Base-by-base conservation (phyloP, 2,797 vertebrate species). In the Acipenser oxyrinchus region DNA sequence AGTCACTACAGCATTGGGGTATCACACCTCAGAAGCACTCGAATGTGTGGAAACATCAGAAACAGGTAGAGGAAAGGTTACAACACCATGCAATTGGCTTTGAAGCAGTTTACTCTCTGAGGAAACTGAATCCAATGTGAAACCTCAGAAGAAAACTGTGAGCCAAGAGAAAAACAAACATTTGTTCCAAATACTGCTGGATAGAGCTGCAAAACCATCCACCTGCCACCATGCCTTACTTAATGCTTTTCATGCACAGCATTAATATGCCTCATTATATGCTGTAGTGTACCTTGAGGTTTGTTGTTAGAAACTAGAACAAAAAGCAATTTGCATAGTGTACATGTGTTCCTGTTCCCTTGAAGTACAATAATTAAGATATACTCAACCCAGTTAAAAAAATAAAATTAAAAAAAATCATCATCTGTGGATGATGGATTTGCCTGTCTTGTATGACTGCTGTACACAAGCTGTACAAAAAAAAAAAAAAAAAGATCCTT, bases 191-290 rank as follows among this genome's bases (percentile, higher is more conserved):
- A 58, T 6, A 48, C 37, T 13, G 58, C 1, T 55, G 15, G 13
- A 65, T 66, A 53, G 69, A 66, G 49, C 55, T 62, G 13, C 64
- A 66, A 66, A 57, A 53, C 58, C 55, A 66, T 18, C 23, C 13
- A 61, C 61, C 9, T 48, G 23, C 12, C 49, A 51, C 53, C 62
- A 12, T 67, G 50, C 11, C 53, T 23, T 12, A 37, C 6, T 68
- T 65, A 49, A 68, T 63, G 13, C 8, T 58, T 72, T 71, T 79
- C 72, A 70, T 63, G 65, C 65, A 57, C 68, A 70, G 69, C 70
- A 71, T 74, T 75, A 76, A 75, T 73, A 66, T 13, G 48, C 65
- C 77, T 81, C 73, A 77, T 80, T 80, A 78, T 79, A 72, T 75
- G 68, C 61, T 66, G 67, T 68, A 66, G 70, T 78, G 78, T 78